These are phyloP conservation scores for Lagopus leucura DNA, from an alignment of 2,113 vertebrate species.

Conservation along the genomic window DNA sequence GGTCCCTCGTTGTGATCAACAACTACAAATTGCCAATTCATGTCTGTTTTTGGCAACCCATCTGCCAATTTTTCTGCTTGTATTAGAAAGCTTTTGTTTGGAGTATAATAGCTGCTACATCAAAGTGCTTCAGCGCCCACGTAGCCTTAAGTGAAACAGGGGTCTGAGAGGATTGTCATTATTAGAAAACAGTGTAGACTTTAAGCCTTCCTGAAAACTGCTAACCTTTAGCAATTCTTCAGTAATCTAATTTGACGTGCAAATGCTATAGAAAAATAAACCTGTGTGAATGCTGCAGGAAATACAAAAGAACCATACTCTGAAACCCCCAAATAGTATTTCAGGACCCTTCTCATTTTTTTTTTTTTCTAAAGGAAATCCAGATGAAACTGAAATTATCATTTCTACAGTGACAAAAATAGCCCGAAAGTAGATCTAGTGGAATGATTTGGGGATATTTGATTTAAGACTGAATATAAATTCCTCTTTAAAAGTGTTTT, in stretches of 20 bases:
- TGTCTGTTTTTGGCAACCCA: background rate
- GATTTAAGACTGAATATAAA: background rate
- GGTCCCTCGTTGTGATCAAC: background rate
- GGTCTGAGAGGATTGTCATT: background rate
- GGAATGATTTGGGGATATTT: background rate
- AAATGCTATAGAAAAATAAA: background rate
- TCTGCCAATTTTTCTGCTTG: background rate
- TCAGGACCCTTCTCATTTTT: background rate
- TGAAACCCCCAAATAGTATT: fast-evolving
- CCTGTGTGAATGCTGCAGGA: background rate
- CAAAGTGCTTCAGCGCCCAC: background rate
- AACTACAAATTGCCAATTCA: background rate
- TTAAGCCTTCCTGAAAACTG: background rate
- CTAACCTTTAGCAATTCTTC: background rate
- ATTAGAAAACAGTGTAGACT: background rate
- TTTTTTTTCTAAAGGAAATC: background rate
- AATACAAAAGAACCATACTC: background rate
- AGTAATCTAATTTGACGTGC: background rate
- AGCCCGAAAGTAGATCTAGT: background rate
- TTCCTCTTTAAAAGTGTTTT: background rate
- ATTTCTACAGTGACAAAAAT: background rate
- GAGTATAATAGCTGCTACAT: background rate
- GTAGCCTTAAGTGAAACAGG: background rate
- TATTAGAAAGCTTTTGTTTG: background rate
- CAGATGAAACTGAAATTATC: background rate